Base-by-base conservation (phyloP, 2,113 vertebrate genomes). In the Cranoglanis bouderius region DNA sequence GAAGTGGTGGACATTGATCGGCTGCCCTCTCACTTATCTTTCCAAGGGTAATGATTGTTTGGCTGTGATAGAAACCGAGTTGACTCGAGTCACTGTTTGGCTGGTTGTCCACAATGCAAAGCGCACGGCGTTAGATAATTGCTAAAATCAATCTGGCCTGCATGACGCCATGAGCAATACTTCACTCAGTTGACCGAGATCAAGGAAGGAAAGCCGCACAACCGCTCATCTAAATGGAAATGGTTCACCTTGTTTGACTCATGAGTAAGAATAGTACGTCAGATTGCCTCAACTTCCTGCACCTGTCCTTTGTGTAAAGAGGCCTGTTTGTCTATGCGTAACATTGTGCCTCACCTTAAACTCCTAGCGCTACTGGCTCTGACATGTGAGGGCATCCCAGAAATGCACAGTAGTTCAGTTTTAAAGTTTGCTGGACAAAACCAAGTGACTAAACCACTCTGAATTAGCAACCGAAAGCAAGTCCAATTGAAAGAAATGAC, bases 351-450 rank as follows among this genome's bases (percentile, higher is more conserved):
- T 88, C 53, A 53, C 82, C 40, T 49, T 85, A 78, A 43, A 82
- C 84, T 89, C 81, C 65, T 29, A 57, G 82, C 85, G 53, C 57
- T 59, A 85, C 85, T 35, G 21, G 91, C 88, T 87, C 88, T 77
- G 90, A 89, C 92, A 91, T 87, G 90, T 91, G 82, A 40, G 87
- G 89, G 53, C 63, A 81, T 91, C 40, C 65, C 63, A 91, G 89
- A 85, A 92, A 92, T 91, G 89, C 53, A 77, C 81, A 35, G 72
- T 1, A 65, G 85, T 89, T 88, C 80, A 88, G 65, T 70, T 84
- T 89, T 74, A 83, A 85, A 67, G 35, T 82, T 85, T 49, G 63
- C 80, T 74, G 75, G 10, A 46, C 53, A 63, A 75, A 61, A 61
- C 29, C 35, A 75, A 63, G 72, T 87, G 85, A 86, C 57, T 84